Evolutionary conservation across 1,140 invertebrate species (phyloP).

Genomic region (Danaus plexippus): DNA sequence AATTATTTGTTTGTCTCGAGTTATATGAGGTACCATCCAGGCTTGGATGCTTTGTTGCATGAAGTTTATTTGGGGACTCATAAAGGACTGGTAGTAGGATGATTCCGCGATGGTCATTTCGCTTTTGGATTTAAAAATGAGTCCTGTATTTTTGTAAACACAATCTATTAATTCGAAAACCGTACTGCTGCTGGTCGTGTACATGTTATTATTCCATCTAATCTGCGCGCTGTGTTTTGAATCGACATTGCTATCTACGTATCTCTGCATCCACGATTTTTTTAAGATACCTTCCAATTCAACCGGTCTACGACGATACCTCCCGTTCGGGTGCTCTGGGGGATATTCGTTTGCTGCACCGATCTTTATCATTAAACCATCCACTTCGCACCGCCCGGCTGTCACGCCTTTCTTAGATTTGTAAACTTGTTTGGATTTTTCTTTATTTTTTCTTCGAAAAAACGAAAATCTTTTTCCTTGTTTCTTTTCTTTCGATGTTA

Average conservation of each 20-base stretch:
- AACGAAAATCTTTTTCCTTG: constrained; percentile 43
- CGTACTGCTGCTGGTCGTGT: constrained; percentile 47
- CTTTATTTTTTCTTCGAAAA: constrained; percentile 45
- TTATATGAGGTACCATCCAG: constrained; percentile 50
- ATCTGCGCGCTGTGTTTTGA: constrained; percentile 41
- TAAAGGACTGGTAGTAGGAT: constrained; percentile 24
- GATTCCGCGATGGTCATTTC: constrained; percentile 31
- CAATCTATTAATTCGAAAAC: constrained; percentile 47
- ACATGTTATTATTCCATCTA: constrained; percentile 50
- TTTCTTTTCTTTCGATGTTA: constrained; percentile 30
- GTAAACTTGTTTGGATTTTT: constrained; percentile 28
- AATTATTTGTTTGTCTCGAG: constrained; percentile 17
- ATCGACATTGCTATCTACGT: constrained; percentile 32
- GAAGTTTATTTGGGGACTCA: constrained; percentile 36
- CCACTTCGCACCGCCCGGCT: constrained; percentile 47
- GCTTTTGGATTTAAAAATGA: constrained; percentile 37
- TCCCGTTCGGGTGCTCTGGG: not conserved
- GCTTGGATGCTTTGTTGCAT: constrained; percentile 44
- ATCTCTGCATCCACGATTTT: constrained; percentile 42
- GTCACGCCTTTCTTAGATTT: constrained; percentile 42
- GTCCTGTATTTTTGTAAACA: constrained; percentile 38
- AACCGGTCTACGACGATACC: constrained; percentile 10
- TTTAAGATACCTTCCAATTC: constrained; percentile 27
- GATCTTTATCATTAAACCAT: constrained; percentile 45
- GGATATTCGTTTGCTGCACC: constrained; percentile 19